Evolutionary conservation across 2,113 vertebrate genomes (phyloP).

Genomic region (Poeciliopsis retropinna): DNA sequence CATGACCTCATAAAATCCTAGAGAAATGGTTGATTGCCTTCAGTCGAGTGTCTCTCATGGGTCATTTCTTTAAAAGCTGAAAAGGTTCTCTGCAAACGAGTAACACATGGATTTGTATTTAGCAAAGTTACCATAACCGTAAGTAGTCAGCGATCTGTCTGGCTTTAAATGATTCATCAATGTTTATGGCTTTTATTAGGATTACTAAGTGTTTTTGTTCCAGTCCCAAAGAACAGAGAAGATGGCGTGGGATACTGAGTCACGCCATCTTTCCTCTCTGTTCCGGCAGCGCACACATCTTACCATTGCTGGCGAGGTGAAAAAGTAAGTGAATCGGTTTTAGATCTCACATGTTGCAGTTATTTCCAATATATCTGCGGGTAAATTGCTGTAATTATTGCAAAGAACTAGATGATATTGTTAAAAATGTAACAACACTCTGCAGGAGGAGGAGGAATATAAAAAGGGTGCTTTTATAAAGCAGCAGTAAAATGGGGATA

Average conservation of each 20-base stretch:
- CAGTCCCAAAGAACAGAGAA: constrained; percentile 4
- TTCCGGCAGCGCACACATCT: background rate
- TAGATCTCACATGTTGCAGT: too few relatives aligned
- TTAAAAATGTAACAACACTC: too few relatives aligned
- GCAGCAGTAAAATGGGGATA: too few relatives aligned
- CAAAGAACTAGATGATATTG: too few relatives aligned
- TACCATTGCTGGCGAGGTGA: too few relatives aligned
- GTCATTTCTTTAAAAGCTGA: constrained; percentile 8
- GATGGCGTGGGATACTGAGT: background rate
- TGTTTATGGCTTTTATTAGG: constrained; percentile 7
- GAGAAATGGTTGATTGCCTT: background rate
- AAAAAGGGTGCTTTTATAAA: too few relatives aligned
- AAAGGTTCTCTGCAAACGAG: background rate
- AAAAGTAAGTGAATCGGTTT: too few relatives aligned
- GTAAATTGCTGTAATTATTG: too few relatives aligned
- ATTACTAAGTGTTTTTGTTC: background rate
- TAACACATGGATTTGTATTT: background rate
- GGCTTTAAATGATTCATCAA: background rate
- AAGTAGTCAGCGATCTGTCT: background rate
- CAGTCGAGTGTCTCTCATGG: background rate
- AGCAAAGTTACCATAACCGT: background rate
- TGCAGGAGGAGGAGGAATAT: too few relatives aligned
- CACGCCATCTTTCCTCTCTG: background rate
- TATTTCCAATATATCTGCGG: too few relatives aligned
- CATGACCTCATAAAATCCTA: background rate